Evolutionary conservation across 2,888 invertebrate genomes (phyloP).

Genomic region (Tillus elongatus): DNA sequence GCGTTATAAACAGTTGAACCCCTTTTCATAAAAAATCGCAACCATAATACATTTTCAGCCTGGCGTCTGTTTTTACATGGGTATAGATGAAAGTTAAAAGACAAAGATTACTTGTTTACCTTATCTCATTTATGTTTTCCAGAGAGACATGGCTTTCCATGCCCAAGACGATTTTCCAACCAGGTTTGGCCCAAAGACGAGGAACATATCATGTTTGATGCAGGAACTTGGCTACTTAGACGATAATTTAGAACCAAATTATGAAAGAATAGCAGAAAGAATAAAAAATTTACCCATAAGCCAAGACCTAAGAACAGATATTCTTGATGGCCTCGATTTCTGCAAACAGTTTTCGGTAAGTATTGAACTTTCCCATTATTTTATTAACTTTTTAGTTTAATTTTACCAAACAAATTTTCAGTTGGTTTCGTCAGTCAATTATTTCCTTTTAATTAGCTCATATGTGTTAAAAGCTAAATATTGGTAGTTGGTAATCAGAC

Average conservation of each 20-base stretch:
- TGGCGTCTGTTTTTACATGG: no score
- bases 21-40: no score
- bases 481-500: no score
- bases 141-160: conserved; percentile 54
- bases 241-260: conserved; percentile 57
- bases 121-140: no score
- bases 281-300: conserved; percentile 53
- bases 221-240: conserved; percentile 62
- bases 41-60: no score
- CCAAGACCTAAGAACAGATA: conserved; percentile 53
- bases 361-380: conserved; percentile 10
- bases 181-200: conserved; percentile 45
- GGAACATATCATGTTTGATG: conserved; percentile 63
- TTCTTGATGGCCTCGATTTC: conserved; percentile 57
- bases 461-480: no score
- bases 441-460: background rate
- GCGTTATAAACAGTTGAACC: no score
- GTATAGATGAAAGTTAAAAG: no score
- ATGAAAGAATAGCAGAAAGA: conserved; percentile 52
- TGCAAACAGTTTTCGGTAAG: conserved; percentile 61
- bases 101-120: no score
- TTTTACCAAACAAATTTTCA: background rate
- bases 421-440: no score
- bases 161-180: conserved; percentile 53
- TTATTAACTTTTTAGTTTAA: conserved; percentile 1